phyloP scores from a whole-genome alignment of 2,113 vertebrate species.

The Aldabrachelys gigantea region DNA sequence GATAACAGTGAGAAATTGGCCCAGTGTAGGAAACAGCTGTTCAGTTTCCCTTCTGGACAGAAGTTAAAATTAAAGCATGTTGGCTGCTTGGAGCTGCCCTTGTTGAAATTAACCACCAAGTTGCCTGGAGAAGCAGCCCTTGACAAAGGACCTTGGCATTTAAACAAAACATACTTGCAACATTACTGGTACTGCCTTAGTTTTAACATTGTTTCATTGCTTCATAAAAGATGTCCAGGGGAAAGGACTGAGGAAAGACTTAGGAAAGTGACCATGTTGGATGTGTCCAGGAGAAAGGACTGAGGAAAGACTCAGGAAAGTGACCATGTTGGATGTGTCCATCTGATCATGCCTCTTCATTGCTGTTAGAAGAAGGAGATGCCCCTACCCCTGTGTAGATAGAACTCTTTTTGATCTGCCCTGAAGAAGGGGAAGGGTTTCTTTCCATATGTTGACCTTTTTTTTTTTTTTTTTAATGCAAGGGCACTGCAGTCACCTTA shows the following conservation, averaged over 20 bases:
- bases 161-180: background rate
- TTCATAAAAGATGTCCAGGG: background rate
- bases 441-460: background rate
- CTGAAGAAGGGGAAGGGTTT: background rate
- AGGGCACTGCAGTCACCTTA: background rate
- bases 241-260: background rate
- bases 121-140: background rate
- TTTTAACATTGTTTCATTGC: background rate
- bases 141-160: background rate
- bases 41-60: background rate
- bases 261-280: background rate
- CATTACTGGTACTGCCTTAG: background rate
- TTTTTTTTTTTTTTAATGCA: background rate
- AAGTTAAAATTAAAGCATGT: background rate
- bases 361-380: background rate
- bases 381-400: background rate
- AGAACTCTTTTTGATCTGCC: background rate
- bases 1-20: background rate
- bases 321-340: background rate
- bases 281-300: background rate
- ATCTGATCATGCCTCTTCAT: too few relatives aligned
- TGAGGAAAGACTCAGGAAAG: background rate
- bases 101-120: accelerated
- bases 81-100: background rate
- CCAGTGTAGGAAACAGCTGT: background rate